Evolutionary conservation across 37 sponge, comb jelly and placozoan species (phyloP), one percentile per base, ranked within the genome.

Genomic region (Halisarca cf. caerulea): DNA sequence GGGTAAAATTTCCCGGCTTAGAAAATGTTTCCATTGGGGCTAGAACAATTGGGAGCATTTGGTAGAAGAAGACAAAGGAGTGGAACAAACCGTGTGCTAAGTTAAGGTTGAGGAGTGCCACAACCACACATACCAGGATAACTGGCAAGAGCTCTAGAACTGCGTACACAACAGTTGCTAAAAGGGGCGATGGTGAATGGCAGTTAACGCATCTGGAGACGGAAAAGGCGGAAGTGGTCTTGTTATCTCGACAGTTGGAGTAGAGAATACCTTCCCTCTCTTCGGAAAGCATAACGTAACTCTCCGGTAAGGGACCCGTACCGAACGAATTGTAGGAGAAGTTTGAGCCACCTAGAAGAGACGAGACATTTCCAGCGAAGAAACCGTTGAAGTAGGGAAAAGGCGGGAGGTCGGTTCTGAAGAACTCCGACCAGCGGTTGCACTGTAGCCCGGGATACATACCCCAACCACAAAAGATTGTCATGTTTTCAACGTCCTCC

Each of bases 41-140:
- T 9, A 38, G 30, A 3, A 43, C 41, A 74, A 41, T 44, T 3
- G 77, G 77, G n/a, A 74, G 24, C 38, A 40, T 24, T 15, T 74
- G 77, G 45, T 74, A 41, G 44, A 74, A 74, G 77, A 74, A 74
- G 41, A 74, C 36, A 37, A 74, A 37, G 2, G 77, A 74, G 25
- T 74, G 77, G 1, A 33, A n/a, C 0, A 38, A 38, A 3, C 77
- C 77, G 6, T 32, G 24, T 21, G 77, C 25, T 4, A 74, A n/a
- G 45, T 74, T 74, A n/a, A 74, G 39, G 45, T 74, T 74, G 23
- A 74, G 41, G 25, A 74, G 41, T 20, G n/a, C 42, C 2, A 74
- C 25, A 9, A 74, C 0, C 24, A 74, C 15, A n/a, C 32, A 43
- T 0, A 74, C 20, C 20, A 74, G 41, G 7, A 9, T 44, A 40